Evolutionary conservation across 2,888 invertebrate species (phyloP).

Genomic region (Ochropleura leucogaster): DNA sequence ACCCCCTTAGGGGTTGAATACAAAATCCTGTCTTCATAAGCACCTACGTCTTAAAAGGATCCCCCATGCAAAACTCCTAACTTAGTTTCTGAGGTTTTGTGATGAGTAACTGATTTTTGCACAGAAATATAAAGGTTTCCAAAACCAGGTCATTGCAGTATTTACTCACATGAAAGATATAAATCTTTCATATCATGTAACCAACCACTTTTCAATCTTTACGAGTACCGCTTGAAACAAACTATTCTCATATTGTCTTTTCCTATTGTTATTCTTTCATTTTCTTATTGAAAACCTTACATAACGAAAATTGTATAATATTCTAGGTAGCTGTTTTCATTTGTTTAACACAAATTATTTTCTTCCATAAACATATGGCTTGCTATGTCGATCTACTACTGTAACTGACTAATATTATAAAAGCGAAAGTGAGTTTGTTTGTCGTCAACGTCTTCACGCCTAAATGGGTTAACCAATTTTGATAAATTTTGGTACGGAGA

Average conservation of each 20-base stretch:
- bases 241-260: background rate
- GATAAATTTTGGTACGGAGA: too few species aligned
- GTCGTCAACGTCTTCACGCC: too few species aligned
- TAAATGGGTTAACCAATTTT: too few species aligned
- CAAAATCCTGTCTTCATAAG: too few species aligned
- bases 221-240: background rate
- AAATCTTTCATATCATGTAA: background rate
- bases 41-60: too few species aligned
- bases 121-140: background rate
- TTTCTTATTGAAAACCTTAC: conserved; percentile 5
- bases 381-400: background rate
- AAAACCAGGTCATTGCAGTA: background rate
- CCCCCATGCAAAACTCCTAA: too few species aligned
- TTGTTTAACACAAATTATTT: conserved; percentile 2
- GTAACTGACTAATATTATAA: background rate
- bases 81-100: too few species aligned
- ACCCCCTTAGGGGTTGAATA: too few species aligned
- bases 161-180: background rate
- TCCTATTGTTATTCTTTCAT: conserved; percentile 26
- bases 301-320: conserved; percentile 15
- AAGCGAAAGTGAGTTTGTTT: too few species aligned
- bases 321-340: background rate
- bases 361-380: background rate
- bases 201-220: background rate
- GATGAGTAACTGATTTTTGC: too few species aligned